These are phyloP conservation scores for Brachyopa scutellaris DNA, from an alignment of 2,888 invertebrate species.

Conservation along the genomic window DNA sequence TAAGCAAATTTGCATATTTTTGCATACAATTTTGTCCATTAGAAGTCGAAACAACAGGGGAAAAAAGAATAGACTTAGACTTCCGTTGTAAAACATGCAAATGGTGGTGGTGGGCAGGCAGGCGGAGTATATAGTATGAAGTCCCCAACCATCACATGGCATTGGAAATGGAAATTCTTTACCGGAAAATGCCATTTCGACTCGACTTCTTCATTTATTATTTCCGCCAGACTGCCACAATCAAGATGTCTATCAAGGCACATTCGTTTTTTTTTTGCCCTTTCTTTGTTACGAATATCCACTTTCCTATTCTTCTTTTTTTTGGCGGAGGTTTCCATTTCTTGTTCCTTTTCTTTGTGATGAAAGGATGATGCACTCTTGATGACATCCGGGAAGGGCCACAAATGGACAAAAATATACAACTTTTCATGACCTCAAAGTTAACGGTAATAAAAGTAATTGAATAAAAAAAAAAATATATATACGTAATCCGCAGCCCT, in stretches of 20 bases:
- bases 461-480: slow-evolving; percentile 41
- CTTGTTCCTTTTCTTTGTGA: too few species aligned
- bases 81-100: slow-evolving; percentile 56
- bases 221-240: slow-evolving; percentile 66
- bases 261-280: slow-evolving; percentile 29
- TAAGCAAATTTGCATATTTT: slow-evolving; percentile 56
- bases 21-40: slow-evolving; percentile 49
- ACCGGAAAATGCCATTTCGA: slow-evolving; percentile 68
- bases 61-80: slow-evolving; percentile 41
- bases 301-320: background rate
- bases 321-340: background rate
- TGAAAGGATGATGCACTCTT: too few species aligned
- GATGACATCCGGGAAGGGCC: too few species aligned
- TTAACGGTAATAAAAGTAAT: slow-evolving; percentile 57
- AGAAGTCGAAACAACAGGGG: slow-evolving; percentile 24
- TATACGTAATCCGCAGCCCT: background rate
- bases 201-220: slow-evolving; percentile 71
- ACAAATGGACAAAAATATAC: too few species aligned
- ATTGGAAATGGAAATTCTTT: slow-evolving; percentile 51
- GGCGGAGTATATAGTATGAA: background rate
- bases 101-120: slow-evolving; percentile 10
- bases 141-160: slow-evolving; percentile 8
- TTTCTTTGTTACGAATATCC: background rate
- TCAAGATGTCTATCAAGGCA: slow-evolving; percentile 63
- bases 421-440: slow-evolving; percentile 9